Evolutionary conservation across 2,888 invertebrate species (phyloP), one percentile per base, ranked within the genome.

Genomic region (Nemurella pictetii): DNA sequence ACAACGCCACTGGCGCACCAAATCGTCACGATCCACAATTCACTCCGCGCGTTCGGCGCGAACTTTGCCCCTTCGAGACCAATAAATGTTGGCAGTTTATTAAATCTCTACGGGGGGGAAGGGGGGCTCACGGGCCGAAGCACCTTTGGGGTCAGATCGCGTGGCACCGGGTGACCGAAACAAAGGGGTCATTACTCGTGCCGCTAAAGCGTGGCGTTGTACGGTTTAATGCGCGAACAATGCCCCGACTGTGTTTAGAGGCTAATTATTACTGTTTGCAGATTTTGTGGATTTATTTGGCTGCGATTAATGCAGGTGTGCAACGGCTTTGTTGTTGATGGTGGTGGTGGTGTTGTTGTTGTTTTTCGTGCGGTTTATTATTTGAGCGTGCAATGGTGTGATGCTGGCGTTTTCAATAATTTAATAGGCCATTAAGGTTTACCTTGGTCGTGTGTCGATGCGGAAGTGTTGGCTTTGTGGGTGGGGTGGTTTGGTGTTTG

Each of bases 31-130:
- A 75, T 27, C 75, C 3, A 5, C 75, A 28, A 15, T 36, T 36
- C 36, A 36, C 9, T 36, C 75, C 28, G 26, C 12, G 9, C 75
- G 2, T 27, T 4, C 27, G 4, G 28, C 28, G 28, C n/a, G 75
- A 75, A 26, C 75, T 75, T 15, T 4, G 75, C 12, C 26, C 75
- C 28, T 25, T 75, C 26, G 75, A 26, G 75, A 7, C 26, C 36
- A 80, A 80, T 80, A 80, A 80, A 35, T 35, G 80, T 80, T 80
- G 80, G 80, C 80, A 35, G 30, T 36, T 36, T 36, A 80, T 80
- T 80, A 80, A 80, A 80, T 80, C 55, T 55, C 55, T 7, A 12
- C 15, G 78, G 78, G 27, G 75, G 78, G 78, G 78, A 29, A 29
- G 29, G 78, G 78, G 78, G 12, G 78, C 29, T 2, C 2, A 15